Percentiles rank a stretch among this genome's conserved stretches.
Evolutionary conservation across 2,888 invertebrate genomes (phyloP).

Genomic region (Dryomyza anilis): DNA sequence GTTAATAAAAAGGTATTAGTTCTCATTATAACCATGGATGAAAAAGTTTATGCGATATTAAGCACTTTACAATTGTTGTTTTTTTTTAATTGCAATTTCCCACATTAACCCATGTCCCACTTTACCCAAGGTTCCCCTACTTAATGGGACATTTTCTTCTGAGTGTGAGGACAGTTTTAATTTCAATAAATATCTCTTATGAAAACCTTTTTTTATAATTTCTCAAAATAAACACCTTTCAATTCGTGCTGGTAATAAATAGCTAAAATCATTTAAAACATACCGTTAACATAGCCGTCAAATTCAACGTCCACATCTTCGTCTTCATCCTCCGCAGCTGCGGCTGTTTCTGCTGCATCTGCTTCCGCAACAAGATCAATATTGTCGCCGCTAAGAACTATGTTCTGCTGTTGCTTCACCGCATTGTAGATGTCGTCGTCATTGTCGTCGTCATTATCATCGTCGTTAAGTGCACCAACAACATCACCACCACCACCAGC

Average conservation of each 20-base stretch:
- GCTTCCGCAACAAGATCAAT: neutral
- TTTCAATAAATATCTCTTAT: no score
- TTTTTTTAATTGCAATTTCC: no score
- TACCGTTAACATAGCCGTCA: conserved; percentile 45
- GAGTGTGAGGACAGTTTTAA: no score
- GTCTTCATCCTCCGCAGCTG: neutral
- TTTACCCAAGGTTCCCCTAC: no score
- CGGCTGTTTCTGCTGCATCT: neutral
- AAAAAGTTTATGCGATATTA: no score
- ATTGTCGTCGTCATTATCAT: neutral
- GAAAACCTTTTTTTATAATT: no score
- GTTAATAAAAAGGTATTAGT: no score
- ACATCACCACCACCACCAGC: neutral
- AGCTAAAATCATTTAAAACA: conserved; percentile 33
- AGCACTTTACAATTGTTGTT: no score
- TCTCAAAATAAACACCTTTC: neutral
- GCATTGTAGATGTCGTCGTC: neutral
- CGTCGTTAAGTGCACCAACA: neutral
- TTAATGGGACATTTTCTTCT: no score
- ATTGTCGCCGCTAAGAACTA: no score
- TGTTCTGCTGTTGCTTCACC: neutral
- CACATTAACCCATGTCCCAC: no score
- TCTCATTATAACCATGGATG: no score
- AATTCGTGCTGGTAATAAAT: neutral
- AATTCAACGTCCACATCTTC: conserved; percentile 36